Evolutionary conservation across 2,113 vertebrate species (phyloP).

Genomic region (Leptobrachium leishanense): DNA sequence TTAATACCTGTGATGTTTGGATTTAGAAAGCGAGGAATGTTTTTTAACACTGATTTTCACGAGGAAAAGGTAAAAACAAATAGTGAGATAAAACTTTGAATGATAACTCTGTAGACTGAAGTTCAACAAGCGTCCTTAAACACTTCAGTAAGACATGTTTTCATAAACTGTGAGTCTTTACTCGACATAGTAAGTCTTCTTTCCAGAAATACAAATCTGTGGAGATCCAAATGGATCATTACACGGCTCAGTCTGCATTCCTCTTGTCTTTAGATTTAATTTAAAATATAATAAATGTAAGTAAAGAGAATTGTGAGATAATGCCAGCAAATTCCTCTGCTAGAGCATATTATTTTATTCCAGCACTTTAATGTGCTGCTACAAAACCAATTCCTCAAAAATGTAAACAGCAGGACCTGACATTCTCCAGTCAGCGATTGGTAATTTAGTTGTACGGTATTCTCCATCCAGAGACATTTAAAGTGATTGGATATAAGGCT

Average conservation of each 20-base stretch:
- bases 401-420: not conserved
- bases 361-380: not conserved
- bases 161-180: no score
- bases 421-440: not conserved
- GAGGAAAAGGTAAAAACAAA: no score
- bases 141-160: no score
- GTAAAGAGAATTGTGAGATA: not conserved
- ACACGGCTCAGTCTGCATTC: not conserved
- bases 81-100: no score
- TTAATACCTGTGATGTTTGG: no score
- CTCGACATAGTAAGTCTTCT: no score
- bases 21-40: no score
- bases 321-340: not conserved
- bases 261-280: not conserved
- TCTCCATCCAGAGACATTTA: not conserved
- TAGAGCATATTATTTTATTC: not conserved
- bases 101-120: no score
- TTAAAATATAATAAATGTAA: conserved; percentile 8
- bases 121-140: no score
- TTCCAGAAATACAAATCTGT: no score
- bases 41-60: no score
- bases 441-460: not conserved
- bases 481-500: not conserved
- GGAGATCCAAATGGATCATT: not conserved
- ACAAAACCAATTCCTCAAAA: not conserved